These are phyloP conservation scores for Meganola albula DNA, from an alignment of 2,888 invertebrate genomes.

Conservation along the genomic window DNA sequence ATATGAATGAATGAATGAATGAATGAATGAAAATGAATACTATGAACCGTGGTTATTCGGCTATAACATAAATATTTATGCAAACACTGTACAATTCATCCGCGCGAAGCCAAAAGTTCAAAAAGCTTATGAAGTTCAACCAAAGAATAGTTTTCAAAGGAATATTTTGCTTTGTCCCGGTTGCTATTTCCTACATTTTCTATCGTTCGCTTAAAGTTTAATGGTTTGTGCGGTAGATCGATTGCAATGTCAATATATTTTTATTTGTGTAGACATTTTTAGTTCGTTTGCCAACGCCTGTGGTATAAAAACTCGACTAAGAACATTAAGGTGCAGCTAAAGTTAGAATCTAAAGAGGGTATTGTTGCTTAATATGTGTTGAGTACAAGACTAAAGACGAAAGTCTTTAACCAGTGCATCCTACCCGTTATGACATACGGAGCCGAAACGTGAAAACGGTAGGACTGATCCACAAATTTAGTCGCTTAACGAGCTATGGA, in stretches of 20 bases:
- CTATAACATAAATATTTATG: too few relatives aligned
- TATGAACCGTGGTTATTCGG: too few relatives aligned
- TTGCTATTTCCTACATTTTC: conserved; percentile 55
- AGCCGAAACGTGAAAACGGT: too few relatives aligned
- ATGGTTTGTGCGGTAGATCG: conserved; percentile 55
- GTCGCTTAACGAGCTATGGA: too few relatives aligned
- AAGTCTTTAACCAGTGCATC: too few relatives aligned
- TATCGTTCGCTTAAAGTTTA: conserved; percentile 58
- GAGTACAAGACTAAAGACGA: conserved; percentile 28
- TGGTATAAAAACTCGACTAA: conserved; percentile 32
- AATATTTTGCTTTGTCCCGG: conserved; percentile 57
- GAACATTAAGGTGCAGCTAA: too few relatives aligned
- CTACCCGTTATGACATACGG: too few relatives aligned
- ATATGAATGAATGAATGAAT: too few relatives aligned
- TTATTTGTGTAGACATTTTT: conserved; percentile 57
- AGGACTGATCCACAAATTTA: too few relatives aligned
- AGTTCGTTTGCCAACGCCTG: conserved; percentile 44
- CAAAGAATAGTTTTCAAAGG: conserved; percentile 52
- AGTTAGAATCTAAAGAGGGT: too few relatives aligned
- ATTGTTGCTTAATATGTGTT: conserved; percentile 32
- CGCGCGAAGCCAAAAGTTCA: conserved; percentile 33
- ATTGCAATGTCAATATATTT: conserved; percentile 60
- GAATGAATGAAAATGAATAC: too few relatives aligned
- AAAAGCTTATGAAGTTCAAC: conserved; percentile 42
- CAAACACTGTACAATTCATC: conserved; percentile 30